Percentiles rank a stretch among this genome's conserved stretches.
Conservation (phyloP, 2,888 invertebrate genomes). For the Rugalucina vietnamica region DNA sequence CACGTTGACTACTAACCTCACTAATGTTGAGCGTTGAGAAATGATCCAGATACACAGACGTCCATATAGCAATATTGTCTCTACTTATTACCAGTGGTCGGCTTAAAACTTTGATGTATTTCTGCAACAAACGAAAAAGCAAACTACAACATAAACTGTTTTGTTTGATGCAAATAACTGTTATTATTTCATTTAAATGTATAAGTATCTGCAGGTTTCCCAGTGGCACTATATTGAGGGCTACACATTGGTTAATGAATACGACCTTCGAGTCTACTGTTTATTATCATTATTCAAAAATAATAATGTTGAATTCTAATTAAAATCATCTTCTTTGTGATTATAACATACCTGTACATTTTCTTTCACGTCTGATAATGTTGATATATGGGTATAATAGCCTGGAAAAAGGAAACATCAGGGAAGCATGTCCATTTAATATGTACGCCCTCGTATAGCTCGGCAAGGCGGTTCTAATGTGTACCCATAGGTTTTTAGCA, state of each 20-base stretch:
- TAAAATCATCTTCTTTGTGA: too few species aligned
- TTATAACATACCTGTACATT: slow-evolving; percentile 91
- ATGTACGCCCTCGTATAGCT: too few species aligned
- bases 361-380: slow-evolving; percentile 98
- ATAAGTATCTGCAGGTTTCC: neutral
- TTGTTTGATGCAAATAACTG: neutral
- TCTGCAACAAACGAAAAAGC: slow-evolving; percentile 85
- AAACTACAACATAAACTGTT: neutral
- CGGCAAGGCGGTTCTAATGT: too few species aligned
- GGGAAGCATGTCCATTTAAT: too few species aligned
- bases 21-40: slow-evolving; percentile 47
- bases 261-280: too few species aligned
- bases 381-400: slow-evolving; percentile 97
- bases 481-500: too few species aligned
- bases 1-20: slow-evolving; percentile 27
- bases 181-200: neutral
- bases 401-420: too few species aligned
- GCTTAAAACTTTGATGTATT: slow-evolving; percentile 98
- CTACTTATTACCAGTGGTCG: slow-evolving; percentile 95
- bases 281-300: too few species aligned
- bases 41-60: slow-evolving; percentile 93
- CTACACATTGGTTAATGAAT: too few species aligned
- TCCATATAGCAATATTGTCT: slow-evolving; percentile 97
- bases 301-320: too few species aligned
- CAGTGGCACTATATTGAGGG: too few species aligned